Base-by-base conservation (phyloP, 2,113 vertebrate species). In the Anoplopoma fimbria region DNA sequence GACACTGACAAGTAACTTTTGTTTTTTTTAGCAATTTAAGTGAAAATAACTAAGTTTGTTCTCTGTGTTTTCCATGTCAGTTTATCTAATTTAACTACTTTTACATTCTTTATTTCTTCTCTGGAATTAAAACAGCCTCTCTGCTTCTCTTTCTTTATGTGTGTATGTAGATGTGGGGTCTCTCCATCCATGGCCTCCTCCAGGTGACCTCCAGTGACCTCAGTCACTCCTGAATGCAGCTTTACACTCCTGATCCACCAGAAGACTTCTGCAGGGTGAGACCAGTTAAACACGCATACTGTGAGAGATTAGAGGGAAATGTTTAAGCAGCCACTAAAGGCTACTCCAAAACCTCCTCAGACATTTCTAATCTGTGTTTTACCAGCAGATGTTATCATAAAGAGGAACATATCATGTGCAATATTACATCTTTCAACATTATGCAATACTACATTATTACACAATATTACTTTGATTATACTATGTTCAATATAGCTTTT, bases 191-290 rank as follows among this genome's bases (percentile, higher is more conserved):
- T 69, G 86, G 82, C 83, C 34, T 65, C n/a, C n/a, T 64, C 45
- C 68, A 70, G 55, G 55, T 57, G 25, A 57, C 25, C 55, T 57
- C 53, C n/a, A 25, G 70, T 57, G 80, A 90, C 69, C 76, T 62
- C 61, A 38, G 79, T 79, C 68, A 3, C 78, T 84, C 61, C 79
- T 75, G 86, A 74, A 77, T 77, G 81, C 53, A 77, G 79, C 79
- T 61, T 51, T 42, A 49, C 73, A 27, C 34, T 69, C 55, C 33
- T 47, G 65, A 73, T 71, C 74, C 73, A 12, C n/a, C 58, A 47
- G 53, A 70, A 67, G 38, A 83, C 42, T 15, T 79, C 65, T 55
- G 40, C 83, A 88, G 25, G 90, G 91, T 93, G 75, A 75, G 85
- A 53, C 17, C 45, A 53, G 12, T 38, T 23, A 2, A 5, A 79